A percentile compares a stretch with the other conserved stretches of the same genome.
Conservation (phyloP, 37 sponge, comb jelly and placozoan species). For the Aplysina aerophoba region DNA sequence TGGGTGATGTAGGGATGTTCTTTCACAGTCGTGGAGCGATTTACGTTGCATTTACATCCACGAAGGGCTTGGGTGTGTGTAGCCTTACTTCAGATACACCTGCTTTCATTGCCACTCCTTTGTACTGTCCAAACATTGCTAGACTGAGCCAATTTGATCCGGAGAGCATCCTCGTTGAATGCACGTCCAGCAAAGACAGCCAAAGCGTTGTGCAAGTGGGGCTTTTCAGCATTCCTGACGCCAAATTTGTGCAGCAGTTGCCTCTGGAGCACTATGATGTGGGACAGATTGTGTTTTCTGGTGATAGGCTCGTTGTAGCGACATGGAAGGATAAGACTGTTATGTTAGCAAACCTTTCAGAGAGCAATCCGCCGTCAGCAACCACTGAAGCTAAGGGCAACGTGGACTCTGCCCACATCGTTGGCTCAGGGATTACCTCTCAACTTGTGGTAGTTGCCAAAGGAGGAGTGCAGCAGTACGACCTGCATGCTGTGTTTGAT, state of each 20-base stretch:
- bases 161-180: neutral
- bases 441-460: neutral
- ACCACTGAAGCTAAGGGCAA: neutral
- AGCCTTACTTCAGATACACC: neutral
- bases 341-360: neutral
- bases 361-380: neutral
- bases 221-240: neutral
- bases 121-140: neutral
- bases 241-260: neutral
- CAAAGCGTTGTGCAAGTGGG: neutral
- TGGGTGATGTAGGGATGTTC: neutral
- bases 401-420: neutral
- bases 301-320: neutral
- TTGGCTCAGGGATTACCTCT: neutral
- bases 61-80: neutral
- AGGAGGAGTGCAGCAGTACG: too few relatives aligned
- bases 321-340: neutral
- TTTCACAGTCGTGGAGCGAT: neutral
- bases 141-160: neutral
- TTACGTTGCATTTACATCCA: neutral
- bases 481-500: too few relatives aligned
- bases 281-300: constrained; percentile 1
- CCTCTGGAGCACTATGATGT: neutral
- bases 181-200: neutral
- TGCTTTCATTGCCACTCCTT: neutral